Conservation (phyloP, 2,113 vertebrate genomes). For the Capreolus pygargus region DNA sequence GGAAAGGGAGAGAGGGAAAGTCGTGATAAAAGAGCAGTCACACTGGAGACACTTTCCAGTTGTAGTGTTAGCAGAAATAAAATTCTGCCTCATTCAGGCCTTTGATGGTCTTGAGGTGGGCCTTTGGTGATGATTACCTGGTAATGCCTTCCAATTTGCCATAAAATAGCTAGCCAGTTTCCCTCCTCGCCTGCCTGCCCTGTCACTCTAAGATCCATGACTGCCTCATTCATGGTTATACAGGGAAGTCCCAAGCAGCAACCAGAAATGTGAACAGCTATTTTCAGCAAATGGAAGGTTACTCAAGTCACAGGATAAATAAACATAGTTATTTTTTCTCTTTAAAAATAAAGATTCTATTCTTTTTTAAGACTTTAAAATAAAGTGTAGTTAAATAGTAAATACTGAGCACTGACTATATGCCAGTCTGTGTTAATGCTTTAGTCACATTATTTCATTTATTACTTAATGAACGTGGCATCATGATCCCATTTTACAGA, state of each 20-base stretch:
- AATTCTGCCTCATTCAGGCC: not conserved
- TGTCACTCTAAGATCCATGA: not conserved
- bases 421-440: not conserved
- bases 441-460: slow-evolving; percentile 30
- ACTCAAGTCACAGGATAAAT: not conserved
- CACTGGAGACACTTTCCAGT: not conserved
- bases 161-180: not conserved
- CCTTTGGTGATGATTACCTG: not conserved
- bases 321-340: not conserved
- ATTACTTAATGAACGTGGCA: not conserved
- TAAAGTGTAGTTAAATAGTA: not conserved
- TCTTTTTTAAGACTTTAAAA: slow-evolving; percentile 18
- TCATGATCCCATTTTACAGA: not conserved
- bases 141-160: not conserved
- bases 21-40: not conserved
- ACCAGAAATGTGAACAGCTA: not conserved
- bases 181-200: not conserved
- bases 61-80: not conserved
- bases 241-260: not conserved
- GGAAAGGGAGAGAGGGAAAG: not conserved
- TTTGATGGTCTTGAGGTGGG: not conserved
- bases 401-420: not conserved
- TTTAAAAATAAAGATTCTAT: slow-evolving; percentile 29
- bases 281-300: not conserved
- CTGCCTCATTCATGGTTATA: not conserved